Base-by-base conservation (phyloP, 2,888 invertebrate genomes). In the Stenotaenia linearis region DNA sequence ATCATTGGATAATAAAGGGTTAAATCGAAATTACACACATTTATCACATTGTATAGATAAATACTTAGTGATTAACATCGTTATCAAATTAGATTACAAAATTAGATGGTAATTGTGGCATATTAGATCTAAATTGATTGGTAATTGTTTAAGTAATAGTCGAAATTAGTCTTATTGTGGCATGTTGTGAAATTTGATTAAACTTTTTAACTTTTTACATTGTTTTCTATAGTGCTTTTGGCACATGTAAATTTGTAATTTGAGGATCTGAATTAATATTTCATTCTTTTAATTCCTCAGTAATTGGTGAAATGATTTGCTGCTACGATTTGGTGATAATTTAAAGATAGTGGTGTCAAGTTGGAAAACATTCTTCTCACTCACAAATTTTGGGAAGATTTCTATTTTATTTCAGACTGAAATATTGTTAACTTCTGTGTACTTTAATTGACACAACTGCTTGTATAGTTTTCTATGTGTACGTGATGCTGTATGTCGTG, bases 331-430 rank as follows among this genome's bases (percentile, higher is more conserved):
- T 50, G 50, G 50, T 50, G 50, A 50, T 50, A 50, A 50, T 50
- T 50, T 50, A 50, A n/a, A n/a, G 18, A 50, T 3, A 18, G 18
- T 50, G 50, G 18, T 50, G 50, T 50, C 50, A 50, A 50, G 50
- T 50, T 50, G n/a, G 18, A 18, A 50, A 50, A 50, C 18, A 18
- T 50, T 50, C 50, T 50, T 50, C 50, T 50, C 50, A 1, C 50
- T n/a, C 50, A 50, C 50, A 50, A 50, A 18, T 50, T 40, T 18
- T 18, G 50, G 18, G 50, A 50, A 50, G 50, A 50, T 50, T 21
- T 18, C 18, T n/a, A 15, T 77, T 77, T 77, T 77, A 37, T 77
- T 77, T 77, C 77, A 77, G 37, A 77, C 32, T 77, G 77, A 77
- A 77, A 77, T 77, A 37, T 32, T 37, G 23, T 35, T 77, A 30